Conservation (phyloP, 92 coral and sea anemone genomes). For the Plumapathes pennacea region DNA sequence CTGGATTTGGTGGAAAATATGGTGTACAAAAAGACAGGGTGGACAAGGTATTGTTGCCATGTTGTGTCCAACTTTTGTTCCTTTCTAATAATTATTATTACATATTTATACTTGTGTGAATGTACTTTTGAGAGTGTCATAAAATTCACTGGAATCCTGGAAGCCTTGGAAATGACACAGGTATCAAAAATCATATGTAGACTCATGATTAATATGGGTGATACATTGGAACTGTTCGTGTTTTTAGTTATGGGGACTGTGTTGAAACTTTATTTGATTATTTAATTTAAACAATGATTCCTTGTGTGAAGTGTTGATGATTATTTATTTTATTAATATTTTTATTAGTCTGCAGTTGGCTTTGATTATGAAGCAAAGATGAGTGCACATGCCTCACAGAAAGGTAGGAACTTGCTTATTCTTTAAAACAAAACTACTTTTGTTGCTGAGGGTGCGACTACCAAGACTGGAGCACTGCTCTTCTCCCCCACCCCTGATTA, state of each 20-base stretch:
- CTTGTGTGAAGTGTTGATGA: neutral
- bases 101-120: too few species aligned
- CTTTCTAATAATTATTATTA: too few species aligned
- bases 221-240: too few species aligned
- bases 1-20: conserved; percentile 90
- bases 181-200: too few species aligned
- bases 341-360: conserved; percentile 66
- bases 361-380: conserved; percentile 91
- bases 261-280: neutral
- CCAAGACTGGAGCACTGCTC: neutral
- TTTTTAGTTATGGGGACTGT: neutral
- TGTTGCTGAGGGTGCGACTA: neutral
- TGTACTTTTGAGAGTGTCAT: too few species aligned
- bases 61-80: too few species aligned
- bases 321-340: neutral
- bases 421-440: neutral
- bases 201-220: too few species aligned
- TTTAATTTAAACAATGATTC: neutral
- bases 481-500: too few species aligned
- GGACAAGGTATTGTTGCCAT: too few species aligned
- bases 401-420: conserved; percentile 42
- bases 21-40: conserved; percentile 73
- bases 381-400: conserved; percentile 86
- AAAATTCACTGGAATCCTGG: too few species aligned
- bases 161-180: too few species aligned